Conservation (phyloP, 2,797 vertebrate species). For the Molossus molossus region DNA sequence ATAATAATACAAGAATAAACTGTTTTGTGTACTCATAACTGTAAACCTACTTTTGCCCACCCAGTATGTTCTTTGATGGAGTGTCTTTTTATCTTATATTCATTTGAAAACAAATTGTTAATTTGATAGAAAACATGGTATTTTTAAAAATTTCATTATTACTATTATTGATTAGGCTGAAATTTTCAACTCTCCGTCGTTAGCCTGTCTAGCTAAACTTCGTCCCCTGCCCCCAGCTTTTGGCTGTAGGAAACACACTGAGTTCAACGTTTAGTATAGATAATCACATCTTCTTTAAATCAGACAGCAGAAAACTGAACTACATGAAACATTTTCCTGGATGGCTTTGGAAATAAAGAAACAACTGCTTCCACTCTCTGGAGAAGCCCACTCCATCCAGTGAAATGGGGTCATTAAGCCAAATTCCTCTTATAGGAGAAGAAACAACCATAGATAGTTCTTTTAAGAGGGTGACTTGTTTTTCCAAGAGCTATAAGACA, state of each 20-base stretch:
- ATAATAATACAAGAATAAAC: neutral
- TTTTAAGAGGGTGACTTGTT: slow-evolving; percentile 72
- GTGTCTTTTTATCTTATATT: slow-evolving; percentile 30
- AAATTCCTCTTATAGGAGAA: slow-evolving; percentile 30
- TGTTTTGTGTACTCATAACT: neutral
- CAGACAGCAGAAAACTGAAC: slow-evolving; percentile 20
- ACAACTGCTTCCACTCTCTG: slow-evolving; percentile 40
- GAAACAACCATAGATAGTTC: slow-evolving; percentile 32
- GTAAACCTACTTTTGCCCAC: neutral
- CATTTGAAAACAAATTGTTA: slow-evolving; percentile 56
- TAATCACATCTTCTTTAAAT: slow-evolving; percentile 68
- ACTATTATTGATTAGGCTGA: neutral
- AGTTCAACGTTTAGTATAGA: neutral
- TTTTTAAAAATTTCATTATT: slow-evolving; percentile 4
- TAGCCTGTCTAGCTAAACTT: neutral
- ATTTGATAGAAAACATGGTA: slow-evolving; percentile 47
- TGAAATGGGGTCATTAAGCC: slow-evolving; percentile 24
- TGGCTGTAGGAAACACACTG: neutral
- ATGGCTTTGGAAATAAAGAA: slow-evolving; percentile 73
- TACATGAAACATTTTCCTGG: neutral
- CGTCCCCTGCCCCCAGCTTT: rapidly evolving
- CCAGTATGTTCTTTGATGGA: slow-evolving; percentile 2
- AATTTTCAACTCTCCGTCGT: neutral
- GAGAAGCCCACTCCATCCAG: neutral
- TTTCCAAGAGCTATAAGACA: slow-evolving; percentile 66